These are phyloP conservation scores for Jaculus jaculus DNA, from an alignment of 2,113 vertebrate genomes.

Conservation along the genomic window DNA sequence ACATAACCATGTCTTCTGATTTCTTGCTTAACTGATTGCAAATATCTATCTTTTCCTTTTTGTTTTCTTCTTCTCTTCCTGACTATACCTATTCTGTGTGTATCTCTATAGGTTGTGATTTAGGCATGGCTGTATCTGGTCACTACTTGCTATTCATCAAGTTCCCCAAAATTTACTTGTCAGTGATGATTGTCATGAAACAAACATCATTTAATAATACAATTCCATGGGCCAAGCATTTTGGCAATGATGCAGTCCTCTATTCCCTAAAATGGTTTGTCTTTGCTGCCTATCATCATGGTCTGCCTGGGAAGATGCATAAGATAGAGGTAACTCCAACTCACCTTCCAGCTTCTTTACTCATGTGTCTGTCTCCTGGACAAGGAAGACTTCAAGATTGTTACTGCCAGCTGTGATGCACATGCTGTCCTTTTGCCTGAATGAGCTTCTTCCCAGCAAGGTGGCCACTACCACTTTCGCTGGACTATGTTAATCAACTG, in stretches of 20 bases:
- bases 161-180: neutral
- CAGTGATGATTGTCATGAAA: neutral
- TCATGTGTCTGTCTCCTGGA: neutral
- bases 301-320: neutral
- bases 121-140: neutral
- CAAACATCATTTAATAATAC: neutral
- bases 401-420: accelerated
- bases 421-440: accelerated
- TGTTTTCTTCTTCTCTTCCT: neutral
- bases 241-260: neutral
- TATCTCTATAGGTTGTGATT: neutral
- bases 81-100: neutral
- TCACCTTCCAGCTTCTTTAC: neutral
- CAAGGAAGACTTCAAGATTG: neutral
- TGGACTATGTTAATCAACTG: neutral
- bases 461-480: neutral
- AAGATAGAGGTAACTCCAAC: neutral
- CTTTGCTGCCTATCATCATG: neutral
- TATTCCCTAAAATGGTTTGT: neutral
- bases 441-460: neutral
- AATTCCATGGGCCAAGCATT: neutral
- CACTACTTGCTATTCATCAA: neutral
- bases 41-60: neutral
- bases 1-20: neutral
- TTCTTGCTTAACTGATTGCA: neutral